A percentile compares a stretch with the other conserved stretches of the same genome.
Conservation (phyloP, 2,113 vertebrate genomes). For the Platichthys stellatus region DNA sequence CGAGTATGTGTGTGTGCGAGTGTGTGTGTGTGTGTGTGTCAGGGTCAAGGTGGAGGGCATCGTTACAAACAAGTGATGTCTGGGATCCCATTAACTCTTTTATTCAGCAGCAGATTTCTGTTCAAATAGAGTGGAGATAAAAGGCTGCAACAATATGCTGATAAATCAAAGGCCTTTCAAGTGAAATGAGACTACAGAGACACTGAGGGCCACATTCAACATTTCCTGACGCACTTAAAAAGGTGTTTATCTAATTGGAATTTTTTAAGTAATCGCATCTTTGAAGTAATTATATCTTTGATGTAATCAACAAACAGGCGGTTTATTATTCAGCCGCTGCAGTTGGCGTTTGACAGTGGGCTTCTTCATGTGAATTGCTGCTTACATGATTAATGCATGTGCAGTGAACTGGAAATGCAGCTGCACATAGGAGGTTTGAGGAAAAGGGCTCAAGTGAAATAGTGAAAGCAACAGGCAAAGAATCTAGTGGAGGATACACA, state of each 20-base stretch:
- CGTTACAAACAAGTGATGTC: slow-evolving; percentile 76
- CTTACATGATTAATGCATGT: slow-evolving; percentile 19
- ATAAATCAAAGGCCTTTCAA: slow-evolving; percentile 80
- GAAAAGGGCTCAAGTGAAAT: too few relatives aligned
- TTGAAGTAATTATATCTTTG: slow-evolving; percentile 81
- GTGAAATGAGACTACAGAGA: slow-evolving; percentile 75
- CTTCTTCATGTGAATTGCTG: slow-evolving; percentile 22
- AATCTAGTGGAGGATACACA: too few relatives aligned
- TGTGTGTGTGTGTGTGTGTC: slow-evolving; percentile 29
- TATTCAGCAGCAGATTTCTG: slow-evolving; percentile 73
- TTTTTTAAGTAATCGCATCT: slow-evolving; percentile 72
- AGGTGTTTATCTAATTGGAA: slow-evolving; percentile 77
- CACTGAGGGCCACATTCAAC: slow-evolving; percentile 39
- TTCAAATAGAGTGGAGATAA: slow-evolving; percentile 82
- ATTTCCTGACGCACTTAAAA: slow-evolving; percentile 72
- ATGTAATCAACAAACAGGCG: slow-evolving; percentile 72
- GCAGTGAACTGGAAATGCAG: neutral
- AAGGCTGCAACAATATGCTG: slow-evolving; percentile 78
- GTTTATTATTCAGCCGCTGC: slow-evolving; percentile 44
- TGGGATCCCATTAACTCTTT: slow-evolving; percentile 79
- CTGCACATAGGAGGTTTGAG: too few relatives aligned
- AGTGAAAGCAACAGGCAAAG: too few relatives aligned
- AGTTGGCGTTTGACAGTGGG: slow-evolving; percentile 14
- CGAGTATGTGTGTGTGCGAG: slow-evolving; percentile 4
- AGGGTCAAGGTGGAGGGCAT: slow-evolving; percentile 71